Conservation (phyloP, 2,113 vertebrate genomes). For the Scortum barcoo region DNA sequence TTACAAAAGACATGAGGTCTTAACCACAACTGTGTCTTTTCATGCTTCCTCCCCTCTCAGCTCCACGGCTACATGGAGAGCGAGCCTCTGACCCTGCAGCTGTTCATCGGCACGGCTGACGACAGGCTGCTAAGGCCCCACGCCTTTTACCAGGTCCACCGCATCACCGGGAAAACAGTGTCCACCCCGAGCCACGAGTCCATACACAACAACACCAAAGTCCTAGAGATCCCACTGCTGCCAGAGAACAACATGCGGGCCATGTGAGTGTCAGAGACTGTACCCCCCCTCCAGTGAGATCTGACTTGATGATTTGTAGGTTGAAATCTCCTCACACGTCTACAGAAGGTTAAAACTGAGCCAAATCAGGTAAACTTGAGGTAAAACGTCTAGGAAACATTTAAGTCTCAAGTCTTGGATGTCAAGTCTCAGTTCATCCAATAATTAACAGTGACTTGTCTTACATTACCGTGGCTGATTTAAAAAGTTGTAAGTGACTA, state of each 20-base stretch:
- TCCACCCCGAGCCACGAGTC: slow-evolving; percentile 97
- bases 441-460: too few relatives aligned
- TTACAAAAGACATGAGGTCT: background rate
- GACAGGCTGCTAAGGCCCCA: slow-evolving; percentile 96
- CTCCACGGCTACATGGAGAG: slow-evolving; percentile 96
- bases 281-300: background rate
- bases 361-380: background rate
- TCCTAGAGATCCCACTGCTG: slow-evolving; percentile 96
- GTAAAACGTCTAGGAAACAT: background rate
- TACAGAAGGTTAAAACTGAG: background rate
- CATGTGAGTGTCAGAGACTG: slow-evolving; percentile 85
- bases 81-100: slow-evolving; percentile 95
- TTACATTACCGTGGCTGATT: too few relatives aligned
- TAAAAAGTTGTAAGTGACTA: too few relatives aligned
- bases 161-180: slow-evolving; percentile 98
- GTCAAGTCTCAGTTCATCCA: background rate
- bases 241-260: slow-evolving; percentile 98
- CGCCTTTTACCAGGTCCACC: slow-evolving; percentile 99
- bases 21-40: slow-evolving; percentile 6
- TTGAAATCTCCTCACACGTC: background rate
- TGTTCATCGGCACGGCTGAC: slow-evolving; percentile 99
- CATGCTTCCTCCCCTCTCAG: slow-evolving; percentile 73
- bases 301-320: background rate
- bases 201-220: slow-evolving; percentile 95
- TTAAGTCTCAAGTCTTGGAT: background rate